A percentile compares a stretch with the other conserved stretches of the same genome.
These are phyloP conservation scores for Sturmia bella DNA, from an alignment of 2,888 invertebrate species.

Conservation along the genomic window DNA sequence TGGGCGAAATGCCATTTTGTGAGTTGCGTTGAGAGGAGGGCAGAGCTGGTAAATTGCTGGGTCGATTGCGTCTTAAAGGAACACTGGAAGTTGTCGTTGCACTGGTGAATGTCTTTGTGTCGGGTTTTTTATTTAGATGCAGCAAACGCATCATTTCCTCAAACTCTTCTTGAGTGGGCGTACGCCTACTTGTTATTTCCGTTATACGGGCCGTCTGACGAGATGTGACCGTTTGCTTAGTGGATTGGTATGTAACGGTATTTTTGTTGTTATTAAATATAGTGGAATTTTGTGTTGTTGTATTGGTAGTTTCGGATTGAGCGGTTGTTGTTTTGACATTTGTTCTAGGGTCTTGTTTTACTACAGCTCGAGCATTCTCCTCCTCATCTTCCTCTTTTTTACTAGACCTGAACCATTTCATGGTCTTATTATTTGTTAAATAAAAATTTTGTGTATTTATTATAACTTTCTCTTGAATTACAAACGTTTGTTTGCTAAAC, in stretches of 20 bases:
- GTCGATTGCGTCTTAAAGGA: slow-evolving; percentile 58
- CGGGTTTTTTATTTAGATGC: slow-evolving; percentile 68
- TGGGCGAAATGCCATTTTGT: slow-evolving; percentile 59
- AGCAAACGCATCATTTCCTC: slow-evolving; percentile 74
- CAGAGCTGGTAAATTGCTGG: slow-evolving; percentile 58
- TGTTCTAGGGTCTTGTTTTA: slow-evolving; percentile 77
- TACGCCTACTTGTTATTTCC: slow-evolving; percentile 75
- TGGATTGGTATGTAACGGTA: slow-evolving; percentile 74
- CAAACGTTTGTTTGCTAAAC: slow-evolving; percentile 19
- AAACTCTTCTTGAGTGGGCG: slow-evolving; percentile 76
- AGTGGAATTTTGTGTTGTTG: slow-evolving; percentile 76
- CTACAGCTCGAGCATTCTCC: slow-evolving; percentile 70
- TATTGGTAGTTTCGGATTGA: slow-evolving; percentile 76
- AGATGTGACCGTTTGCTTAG: slow-evolving; percentile 78
- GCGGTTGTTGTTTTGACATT: slow-evolving; percentile 76
- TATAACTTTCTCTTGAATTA: slow-evolving; percentile 28
- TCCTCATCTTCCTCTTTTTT: slow-evolving; percentile 49
- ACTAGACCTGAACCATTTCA: slow-evolving; percentile 64
- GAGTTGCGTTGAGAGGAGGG: slow-evolving; percentile 55
- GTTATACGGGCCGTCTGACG: slow-evolving; percentile 75
- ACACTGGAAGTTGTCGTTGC: slow-evolving; percentile 48
- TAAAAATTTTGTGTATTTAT: neutral
- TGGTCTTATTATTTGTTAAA: neutral
- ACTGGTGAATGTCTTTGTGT: slow-evolving; percentile 55
- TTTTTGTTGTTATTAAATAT: slow-evolving; percentile 75